Conservation (phyloP, 1,140 invertebrate genomes). For the Grapholita molesta region DNA sequence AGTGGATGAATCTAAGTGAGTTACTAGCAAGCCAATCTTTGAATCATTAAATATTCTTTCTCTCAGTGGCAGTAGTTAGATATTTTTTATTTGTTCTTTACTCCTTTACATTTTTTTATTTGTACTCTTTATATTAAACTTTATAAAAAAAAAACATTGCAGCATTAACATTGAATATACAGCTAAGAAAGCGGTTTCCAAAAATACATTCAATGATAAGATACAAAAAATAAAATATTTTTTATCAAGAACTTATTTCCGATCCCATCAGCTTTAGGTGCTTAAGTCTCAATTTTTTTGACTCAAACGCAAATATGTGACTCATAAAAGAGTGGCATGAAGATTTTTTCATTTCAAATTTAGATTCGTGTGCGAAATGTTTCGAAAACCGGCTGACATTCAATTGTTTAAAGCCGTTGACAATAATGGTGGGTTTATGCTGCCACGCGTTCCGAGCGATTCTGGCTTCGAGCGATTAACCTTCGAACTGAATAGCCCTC, state of each 20-base stretch:
- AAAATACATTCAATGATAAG: too few relatives aligned
- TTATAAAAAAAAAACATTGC: neutral
- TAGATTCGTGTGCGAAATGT: neutral
- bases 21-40: neutral
- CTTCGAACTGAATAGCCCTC: slow-evolving; percentile 25
- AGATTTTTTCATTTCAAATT: neutral
- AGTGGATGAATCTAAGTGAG: neutral
- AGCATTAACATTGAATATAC: too few relatives aligned
- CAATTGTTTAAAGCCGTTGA: slow-evolving; percentile 13
- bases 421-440: neutral
- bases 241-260: neutral
- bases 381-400: slow-evolving; percentile 13
- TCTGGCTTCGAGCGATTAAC: slow-evolving; percentile 18
- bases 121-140: neutral
- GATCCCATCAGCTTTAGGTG: neutral
- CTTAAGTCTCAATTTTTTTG: neutral
- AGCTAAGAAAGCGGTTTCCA: too few relatives aligned
- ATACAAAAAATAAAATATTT: neutral
- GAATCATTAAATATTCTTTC: neutral
- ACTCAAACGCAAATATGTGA: neutral
- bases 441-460: neutral
- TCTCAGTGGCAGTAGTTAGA: too few relatives aligned
- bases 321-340: neutral
- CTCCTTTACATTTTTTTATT: neutral
- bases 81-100: neutral